Base-by-base conservation (phyloP, 1,140 invertebrate species). In the Sweltsa coloradensis region DNA sequence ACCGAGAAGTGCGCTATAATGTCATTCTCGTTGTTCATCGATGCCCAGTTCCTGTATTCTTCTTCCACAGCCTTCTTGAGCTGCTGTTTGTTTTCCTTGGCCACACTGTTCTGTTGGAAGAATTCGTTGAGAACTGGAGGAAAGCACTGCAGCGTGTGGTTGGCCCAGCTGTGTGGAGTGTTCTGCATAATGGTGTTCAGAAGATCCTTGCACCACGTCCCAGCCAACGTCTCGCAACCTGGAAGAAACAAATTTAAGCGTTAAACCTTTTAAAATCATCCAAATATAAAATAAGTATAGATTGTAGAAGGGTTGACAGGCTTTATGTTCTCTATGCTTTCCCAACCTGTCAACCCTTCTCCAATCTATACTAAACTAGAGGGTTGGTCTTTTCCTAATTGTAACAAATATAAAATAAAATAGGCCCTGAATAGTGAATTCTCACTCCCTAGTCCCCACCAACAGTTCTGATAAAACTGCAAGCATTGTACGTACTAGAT, bases 11-110 rank as follows among this genome's bases (percentile, higher is more conserved):
- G 92, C 3, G 89, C 79, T 53, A 97, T 91, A 11, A 95, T 91
- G 60, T 97, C 92, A 60, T 89, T 91, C 61, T 97, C 93, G 65
- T 93, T 95, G 19, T 80, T 91, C 90, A 96, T 96, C 0, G 88
- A 91, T 34, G 86, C 85, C 91, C 92, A 97, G 61, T 94, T 96
- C 34, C 89, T 72, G 57, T 93, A 96, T 58, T 97, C 93, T 57
- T 94, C 89, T 57, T 95, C 89, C 0, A 94, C 88, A 1, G 85
- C 85, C 66, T 89, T 90, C 65, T 90, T 93, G 0, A 96, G 68
- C 48, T 89, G 74, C 57, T 86, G 83, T 58, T 93, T 94, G 56
- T 92, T 89, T 60, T 95, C 91, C 58, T 85, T 80, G 0, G 81
- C 76, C n/a, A 85, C 76, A 51, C 76, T 78, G 62, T 88, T 89